Evolutionary conservation across 2,888 invertebrate species (phyloP).

Genomic region (Dioctria linearis): DNA sequence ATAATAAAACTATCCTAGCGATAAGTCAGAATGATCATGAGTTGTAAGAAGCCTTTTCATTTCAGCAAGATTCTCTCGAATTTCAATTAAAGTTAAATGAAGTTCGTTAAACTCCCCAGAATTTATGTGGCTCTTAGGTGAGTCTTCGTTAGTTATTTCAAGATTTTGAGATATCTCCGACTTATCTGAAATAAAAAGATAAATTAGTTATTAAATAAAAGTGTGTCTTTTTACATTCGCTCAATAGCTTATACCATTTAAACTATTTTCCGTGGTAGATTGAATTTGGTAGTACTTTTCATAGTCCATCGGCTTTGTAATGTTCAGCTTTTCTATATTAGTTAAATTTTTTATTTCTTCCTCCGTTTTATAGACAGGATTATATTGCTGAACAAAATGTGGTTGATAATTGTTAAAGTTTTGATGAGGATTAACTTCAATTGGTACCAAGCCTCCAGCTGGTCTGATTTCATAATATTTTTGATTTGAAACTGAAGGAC

Average conservation of each 20-base stretch:
- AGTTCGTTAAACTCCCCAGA: neutral
- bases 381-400: no score
- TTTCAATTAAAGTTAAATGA: conserved; percentile 21
- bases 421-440: no score
- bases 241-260: neutral
- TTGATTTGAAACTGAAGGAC: neutral
- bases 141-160: neutral
- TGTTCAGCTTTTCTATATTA: no score
- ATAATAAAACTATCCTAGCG: no score
- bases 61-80: conserved; percentile 6
- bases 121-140: neutral
- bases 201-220: neutral
- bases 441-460: no score
- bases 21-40: neutral
- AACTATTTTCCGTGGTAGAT: no score
- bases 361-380: no score
- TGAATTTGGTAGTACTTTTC: no score
- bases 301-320: no score
- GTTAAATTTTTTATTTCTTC: no score
- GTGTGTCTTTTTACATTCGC: neutral
- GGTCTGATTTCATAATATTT: no score
- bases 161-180: neutral
- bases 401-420: no score
- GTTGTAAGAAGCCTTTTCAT: conserved; percentile 2
- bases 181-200: neutral